A percentile compares a stretch with the other conserved stretches of the same genome.
These are phyloP conservation scores for Metopia argyrocephala DNA, from an alignment of 2,888 invertebrate genomes.

Conservation along the genomic window DNA sequence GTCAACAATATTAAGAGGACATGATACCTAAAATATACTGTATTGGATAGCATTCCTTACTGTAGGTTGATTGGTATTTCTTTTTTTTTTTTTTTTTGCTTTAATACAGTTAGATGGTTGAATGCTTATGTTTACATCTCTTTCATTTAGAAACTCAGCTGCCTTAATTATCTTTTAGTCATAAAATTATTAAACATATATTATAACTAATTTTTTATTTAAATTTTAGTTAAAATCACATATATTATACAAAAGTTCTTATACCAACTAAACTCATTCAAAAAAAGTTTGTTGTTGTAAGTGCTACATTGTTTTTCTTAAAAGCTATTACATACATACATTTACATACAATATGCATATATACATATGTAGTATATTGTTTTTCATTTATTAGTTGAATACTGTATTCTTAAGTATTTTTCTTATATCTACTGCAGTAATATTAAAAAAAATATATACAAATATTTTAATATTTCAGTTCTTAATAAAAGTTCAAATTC, in stretches of 20 bases:
- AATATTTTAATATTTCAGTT: slow-evolving; percentile 51
- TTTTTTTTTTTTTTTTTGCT: slow-evolving; percentile 3
- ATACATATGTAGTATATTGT: neutral
- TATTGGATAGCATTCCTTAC: slow-evolving; percentile 1
- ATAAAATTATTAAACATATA: slow-evolving; percentile 26
- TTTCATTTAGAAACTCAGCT: slow-evolving; percentile 34
- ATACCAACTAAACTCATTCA: neutral
- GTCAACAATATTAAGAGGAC: neutral
- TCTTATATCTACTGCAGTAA: slow-evolving; percentile 2
- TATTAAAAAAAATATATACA: slow-evolving; percentile 20
- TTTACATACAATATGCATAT: too few species aligned
- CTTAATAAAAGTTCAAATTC: slow-evolving; percentile 40
- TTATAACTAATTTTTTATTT: slow-evolving; percentile 20
- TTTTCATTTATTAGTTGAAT: slow-evolving; percentile 28
- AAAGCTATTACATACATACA: neutral
- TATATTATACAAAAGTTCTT: slow-evolving; percentile 30
- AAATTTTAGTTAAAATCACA: slow-evolving; percentile 48
- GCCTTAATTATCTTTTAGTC: slow-evolving; percentile 39
- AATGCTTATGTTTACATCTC: slow-evolving; percentile 10
- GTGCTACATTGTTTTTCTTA: slow-evolving; percentile 1
- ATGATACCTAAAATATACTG: neutral
- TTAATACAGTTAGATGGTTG: neutral
- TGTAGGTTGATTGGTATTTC: slow-evolving; percentile 15
- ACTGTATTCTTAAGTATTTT: slow-evolving; percentile 59
- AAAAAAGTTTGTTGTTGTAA: neutral